Evolutionary conservation across 2,797 vertebrate species (phyloP).

Genomic region (Mus spretus): DNA sequence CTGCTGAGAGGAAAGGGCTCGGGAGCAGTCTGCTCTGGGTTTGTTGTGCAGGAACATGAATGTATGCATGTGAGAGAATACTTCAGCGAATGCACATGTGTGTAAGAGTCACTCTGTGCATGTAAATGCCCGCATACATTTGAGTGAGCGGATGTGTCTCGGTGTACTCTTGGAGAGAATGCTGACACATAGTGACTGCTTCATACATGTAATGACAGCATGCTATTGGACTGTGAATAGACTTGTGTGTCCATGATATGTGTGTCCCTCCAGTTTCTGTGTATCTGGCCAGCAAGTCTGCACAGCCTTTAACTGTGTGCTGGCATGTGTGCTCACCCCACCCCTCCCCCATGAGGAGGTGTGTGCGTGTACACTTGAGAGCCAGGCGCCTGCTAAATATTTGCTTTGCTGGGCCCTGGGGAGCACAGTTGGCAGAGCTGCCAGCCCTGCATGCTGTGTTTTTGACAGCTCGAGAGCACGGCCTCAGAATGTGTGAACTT

Average conservation of each 20-base stretch:
- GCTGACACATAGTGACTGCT: not conserved
- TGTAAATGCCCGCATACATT: not conserved
- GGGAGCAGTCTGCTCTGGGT: not conserved
- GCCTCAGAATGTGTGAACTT: conserved; percentile 83
- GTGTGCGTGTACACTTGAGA: conserved; percentile 39
- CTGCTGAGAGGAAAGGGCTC: not conserved
- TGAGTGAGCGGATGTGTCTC: not conserved
- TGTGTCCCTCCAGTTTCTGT: not conserved
- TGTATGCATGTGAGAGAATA: not conserved
- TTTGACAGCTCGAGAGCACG: conserved; percentile 74
- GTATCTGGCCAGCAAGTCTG: conserved; percentile 21
- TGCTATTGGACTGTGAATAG: not conserved
- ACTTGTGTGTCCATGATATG: not conserved
- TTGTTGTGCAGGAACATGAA: not conserved
- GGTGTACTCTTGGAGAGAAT: not conserved
- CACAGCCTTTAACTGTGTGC: not conserved
- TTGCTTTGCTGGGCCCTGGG: conserved; percentile 79
- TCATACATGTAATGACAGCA: not conserved
- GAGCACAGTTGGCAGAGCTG: conserved; percentile 76
- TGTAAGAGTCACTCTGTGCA: not conserved
- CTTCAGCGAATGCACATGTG: not conserved
- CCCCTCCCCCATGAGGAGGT: conserved; percentile 14
- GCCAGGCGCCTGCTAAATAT: conserved; percentile 79
- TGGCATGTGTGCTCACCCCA: not conserved
- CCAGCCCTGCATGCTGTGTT: conserved; percentile 43